Percentiles rank a stretch among this genome's conserved stretches.
Evolutionary conservation across 2,113 vertebrate species (phyloP).

Genomic region (Zosterops borbonicus): DNA sequence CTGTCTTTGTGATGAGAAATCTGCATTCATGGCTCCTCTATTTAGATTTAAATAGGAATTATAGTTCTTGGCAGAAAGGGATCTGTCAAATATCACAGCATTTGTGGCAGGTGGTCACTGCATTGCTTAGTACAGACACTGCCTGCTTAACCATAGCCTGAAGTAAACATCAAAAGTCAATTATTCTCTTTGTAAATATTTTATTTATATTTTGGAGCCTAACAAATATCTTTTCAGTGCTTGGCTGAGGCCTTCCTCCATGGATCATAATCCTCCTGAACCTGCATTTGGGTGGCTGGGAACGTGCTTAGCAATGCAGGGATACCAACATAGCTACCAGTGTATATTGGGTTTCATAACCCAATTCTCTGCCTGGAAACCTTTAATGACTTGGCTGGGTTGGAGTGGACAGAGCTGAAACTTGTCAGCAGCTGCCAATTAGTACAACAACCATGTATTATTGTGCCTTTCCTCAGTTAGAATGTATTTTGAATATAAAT

Average conservation of each 20-base stretch:
- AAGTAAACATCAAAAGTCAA: constrained; percentile 66
- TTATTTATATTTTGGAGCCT: constrained; percentile 56
- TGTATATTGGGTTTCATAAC: background rate
- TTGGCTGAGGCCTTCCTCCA: constrained; percentile 7
- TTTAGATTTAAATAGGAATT: constrained; percentile 72
- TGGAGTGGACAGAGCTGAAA: constrained; percentile 55
- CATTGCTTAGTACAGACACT: constrained; percentile 46
- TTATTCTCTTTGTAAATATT: constrained; percentile 67
- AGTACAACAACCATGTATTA: constrained; percentile 37
- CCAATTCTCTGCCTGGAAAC: constrained; percentile 31
- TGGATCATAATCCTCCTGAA: constrained; percentile 21
- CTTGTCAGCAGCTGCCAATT: constrained; percentile 63
- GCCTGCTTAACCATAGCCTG: constrained; percentile 62
- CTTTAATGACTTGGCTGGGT: constrained; percentile 39
- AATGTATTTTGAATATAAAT: constrained; percentile 52
- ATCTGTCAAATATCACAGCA: constrained; percentile 63
- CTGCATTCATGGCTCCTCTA: constrained; percentile 62
- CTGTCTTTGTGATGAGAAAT: constrained; percentile 65
- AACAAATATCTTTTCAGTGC: constrained; percentile 32
- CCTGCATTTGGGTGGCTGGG: background rate
- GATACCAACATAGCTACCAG: background rate
- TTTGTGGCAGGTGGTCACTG: constrained; percentile 69
- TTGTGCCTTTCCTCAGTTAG: constrained; percentile 48
- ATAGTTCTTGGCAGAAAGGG: constrained; percentile 67
- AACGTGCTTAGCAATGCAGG: background rate